Base-by-base conservation (phyloP, 2,797 vertebrate genomes). In the Streptopelia turtur region DNA sequence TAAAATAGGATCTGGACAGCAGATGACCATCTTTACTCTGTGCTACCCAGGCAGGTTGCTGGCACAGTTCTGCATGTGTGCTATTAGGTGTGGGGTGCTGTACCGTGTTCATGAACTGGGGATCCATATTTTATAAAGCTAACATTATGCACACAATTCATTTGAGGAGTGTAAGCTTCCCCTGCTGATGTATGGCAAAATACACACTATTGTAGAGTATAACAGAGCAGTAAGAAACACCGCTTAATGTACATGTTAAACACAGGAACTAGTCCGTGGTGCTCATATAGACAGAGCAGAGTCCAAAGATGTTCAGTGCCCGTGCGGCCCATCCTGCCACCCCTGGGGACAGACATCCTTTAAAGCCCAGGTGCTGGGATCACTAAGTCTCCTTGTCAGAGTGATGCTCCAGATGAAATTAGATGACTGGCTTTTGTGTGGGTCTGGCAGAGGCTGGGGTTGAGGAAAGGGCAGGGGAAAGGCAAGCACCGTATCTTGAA, bases 401-500 rank as follows among this genome's bases (percentile, higher is more conserved):
- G 37, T 5, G 1, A 79, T 72, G 87, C 25, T 74, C 35, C 77
- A 56, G 28, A 81, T 82, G 41, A 81, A 91, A 82, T 84, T 41
- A 82, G 68, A 82, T 66, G 39, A 82, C 20, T 0, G 3, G 45
- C 61, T 92, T 94, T 87, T 84, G 79, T 85, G 57, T 61, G 1
- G 0, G 17, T 33, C 76, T 87, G 78, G 59, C 65, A 87, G 59
- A 84, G 47, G 11, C 43, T 47, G 52, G 47, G 59, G 43, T 43
- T 76, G 88, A 78, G 57, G 50, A 87, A 95, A 90, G 86, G 66
- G 81, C 59, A 89, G 21, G 10, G 45, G 77, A 83, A 92, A 39
- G 4, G 64, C 37, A 79, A 77, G 79, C 27, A 64, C 39, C 2
- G 0, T 41, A 23, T 31, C 87, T 71, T 92, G 78, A 89, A 74